Base-by-base conservation (phyloP, 1,140 invertebrate species). In the Drosophila tsacasi region DNA sequence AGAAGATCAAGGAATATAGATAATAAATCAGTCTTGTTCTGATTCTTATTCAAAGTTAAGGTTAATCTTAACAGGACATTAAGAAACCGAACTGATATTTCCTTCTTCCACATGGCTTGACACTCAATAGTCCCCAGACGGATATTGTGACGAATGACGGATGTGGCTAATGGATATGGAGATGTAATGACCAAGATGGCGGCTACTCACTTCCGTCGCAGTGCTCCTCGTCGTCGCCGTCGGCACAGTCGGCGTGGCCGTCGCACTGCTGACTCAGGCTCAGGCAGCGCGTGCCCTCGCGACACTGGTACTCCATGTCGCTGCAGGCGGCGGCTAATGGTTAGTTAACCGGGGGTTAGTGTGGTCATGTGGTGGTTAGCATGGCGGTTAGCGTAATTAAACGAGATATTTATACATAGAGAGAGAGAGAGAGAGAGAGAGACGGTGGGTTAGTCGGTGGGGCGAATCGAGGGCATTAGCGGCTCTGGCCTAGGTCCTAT, bases 221-320 rank as follows among this genome's bases (percentile, higher is more conserved):
- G 64, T 94, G 91, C 63, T 93, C 84, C 94, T 97, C 97, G 92
- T 98, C 97, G 92, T 96, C 96, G 55, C 94, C 94, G 92, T 96
- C 94, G 13, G 93, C 87, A 93, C 97, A 98, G 93, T 98, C 96
- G 42, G 92, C 80, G 63, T 94, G 92, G 58, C 94, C 93, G 93
- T 98, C 95, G 93, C 97, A 98, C 60, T 91, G 94, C 86, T 76
- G 92, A 76, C 72, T 71, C 60, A 63, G 79, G 73, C 85, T 93
- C 64, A 94, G 93, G 83, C 94, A 94, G 54, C 73, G 85, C 40
- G 93, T 90, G 77, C 95, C 95, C 76, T 95, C 94, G 76, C 90
- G 85, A 92, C 96, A 96, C 81, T 93, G 94, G 85, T 95, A 96
- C 91, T 95, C 94, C 69, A 93, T 91, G 63, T 80, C 81, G 85